Evolutionary conservation across 37 sponge, comb jelly and placozoan genomes (phyloP), one percentile per base, ranked within the genome.

Genomic region (Crambe crambe): DNA sequence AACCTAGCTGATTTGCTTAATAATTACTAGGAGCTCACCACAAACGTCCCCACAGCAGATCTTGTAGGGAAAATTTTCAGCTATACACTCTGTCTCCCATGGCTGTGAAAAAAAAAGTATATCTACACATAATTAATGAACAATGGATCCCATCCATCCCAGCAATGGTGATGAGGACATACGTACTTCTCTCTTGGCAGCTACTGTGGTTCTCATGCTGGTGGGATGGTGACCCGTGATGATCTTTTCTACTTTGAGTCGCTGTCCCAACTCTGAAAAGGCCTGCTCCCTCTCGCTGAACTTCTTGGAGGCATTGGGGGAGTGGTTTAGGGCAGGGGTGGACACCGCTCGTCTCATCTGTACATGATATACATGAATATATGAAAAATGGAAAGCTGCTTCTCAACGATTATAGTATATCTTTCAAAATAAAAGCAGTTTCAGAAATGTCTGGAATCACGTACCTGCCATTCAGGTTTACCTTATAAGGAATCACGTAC

Each of bases 141-240:
- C 6, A 62, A 62, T 62, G 25, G 64, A n/a, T n/a, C n/a, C n/a
- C n/a, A n/a, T n/a, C n/a, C n/a, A n/a, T n/a, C n/a, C n/a, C n/a
- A n/a, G n/a, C n/a, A n/a, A n/a, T n/a, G n/a, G n/a, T n/a, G n/a
- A n/a, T n/a, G n/a, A n/a, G n/a, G n/a, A n/a, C n/a, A n/a, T n/a
- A n/a, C n/a, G 64, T 56, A 91, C 92, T 42, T 83, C 82, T 67
- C 66, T 83, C 77, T 83, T 91, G 27, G 73, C n/a, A 18, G 87
- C 61, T 2, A 58, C 72, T 22, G 84, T 83, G 42, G 88, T 83
- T 4, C 73, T 39, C 35, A 78, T 75, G 59, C 92, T 91, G 56
- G 89, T 88, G 3, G 93, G 93, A 58, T 87, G 89, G 26, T 78
- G 72, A 25, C 93, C 93, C 4, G 58, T 74, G 78, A 88, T 42